A percentile compares a stretch with the other conserved stretches of the same genome.
These are phyloP conservation scores for Callipepla californica DNA, from an alignment of 2,113 vertebrate species.

Conservation along the genomic window DNA sequence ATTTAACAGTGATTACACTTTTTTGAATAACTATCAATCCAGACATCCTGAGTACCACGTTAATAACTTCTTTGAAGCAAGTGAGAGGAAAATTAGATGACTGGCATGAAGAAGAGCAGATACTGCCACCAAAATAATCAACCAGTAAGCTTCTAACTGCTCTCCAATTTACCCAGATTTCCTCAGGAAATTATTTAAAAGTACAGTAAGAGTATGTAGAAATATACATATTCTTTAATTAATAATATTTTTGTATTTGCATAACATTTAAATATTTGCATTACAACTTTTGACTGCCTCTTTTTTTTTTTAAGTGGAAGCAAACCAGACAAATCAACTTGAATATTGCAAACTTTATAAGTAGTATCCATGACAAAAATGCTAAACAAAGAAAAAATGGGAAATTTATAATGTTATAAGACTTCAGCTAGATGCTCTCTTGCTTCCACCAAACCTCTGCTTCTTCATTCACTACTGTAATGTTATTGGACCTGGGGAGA, in stretches of 20 bases:
- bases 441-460: background rate
- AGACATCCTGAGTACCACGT: background rate
- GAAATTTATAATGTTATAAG: background rate
- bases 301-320: background rate
- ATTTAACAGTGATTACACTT: background rate
- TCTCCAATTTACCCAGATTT: background rate
- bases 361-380: background rate
- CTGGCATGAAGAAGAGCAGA: background rate
- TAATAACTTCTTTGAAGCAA: background rate
- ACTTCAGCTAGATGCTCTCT: background rate
- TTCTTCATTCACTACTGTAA: background rate
- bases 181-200: background rate
- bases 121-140: background rate
- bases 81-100: background rate
- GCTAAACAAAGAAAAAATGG: background rate
- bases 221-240: background rate
- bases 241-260: background rate
- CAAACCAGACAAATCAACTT: background rate
- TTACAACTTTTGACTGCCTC: background rate
- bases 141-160: background rate
- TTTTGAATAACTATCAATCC: background rate
- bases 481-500: background rate
- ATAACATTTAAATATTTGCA: background rate
- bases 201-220: background rate
- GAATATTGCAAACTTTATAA: background rate